These are phyloP conservation scores for Torymus tubicola DNA, from an alignment of 2,888 invertebrate species.

Conservation along the genomic window DNA sequence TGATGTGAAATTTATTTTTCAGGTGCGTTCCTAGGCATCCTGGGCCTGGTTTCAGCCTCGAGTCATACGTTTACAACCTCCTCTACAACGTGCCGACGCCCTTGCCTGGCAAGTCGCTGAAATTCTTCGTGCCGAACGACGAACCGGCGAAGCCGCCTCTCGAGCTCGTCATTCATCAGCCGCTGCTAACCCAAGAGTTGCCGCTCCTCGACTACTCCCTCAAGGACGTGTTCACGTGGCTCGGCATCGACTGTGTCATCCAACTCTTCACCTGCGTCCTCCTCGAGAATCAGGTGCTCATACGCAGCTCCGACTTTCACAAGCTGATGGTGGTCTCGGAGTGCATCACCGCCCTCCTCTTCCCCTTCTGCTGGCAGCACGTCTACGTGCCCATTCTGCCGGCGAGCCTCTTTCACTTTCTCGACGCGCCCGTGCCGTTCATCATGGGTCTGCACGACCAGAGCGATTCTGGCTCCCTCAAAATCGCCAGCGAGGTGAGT, in stretches of 20 bases:
- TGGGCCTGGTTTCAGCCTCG: constrained; percentile 87
- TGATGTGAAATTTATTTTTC: neutral
- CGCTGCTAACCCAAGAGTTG: constrained; percentile 88
- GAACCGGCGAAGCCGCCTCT: constrained; percentile 73
- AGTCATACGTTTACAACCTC: constrained; percentile 96
- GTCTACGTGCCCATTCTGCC: constrained; percentile 98
- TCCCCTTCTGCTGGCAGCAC: constrained; percentile 98
- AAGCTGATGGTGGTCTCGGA: constrained; percentile 98
- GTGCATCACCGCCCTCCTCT: constrained; percentile 90
- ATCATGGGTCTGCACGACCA: constrained; percentile 91
- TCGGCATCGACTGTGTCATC: constrained; percentile 94
- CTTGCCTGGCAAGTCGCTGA: constrained; percentile 90
- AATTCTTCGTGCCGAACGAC: constrained; percentile 74
- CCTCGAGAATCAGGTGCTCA: constrained; percentile 96
- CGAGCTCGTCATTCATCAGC: constrained; percentile 84
- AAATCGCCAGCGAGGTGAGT: constrained; percentile 77
- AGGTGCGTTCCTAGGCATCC: constrained; percentile 89
- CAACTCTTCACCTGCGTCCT: constrained; percentile 96
- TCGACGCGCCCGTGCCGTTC: constrained; percentile 99
- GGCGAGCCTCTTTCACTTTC: constrained; percentile 94
- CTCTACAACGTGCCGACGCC: constrained; percentile 96
- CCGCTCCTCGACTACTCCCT: constrained; percentile 96
- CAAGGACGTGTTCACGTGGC: constrained; percentile 89
- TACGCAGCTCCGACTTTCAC: constrained; percentile 96
- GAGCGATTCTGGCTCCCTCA: constrained; percentile 75